Conservation (phyloP, 2,888 invertebrate species). For the Schizotus pectinicornis region DNA sequence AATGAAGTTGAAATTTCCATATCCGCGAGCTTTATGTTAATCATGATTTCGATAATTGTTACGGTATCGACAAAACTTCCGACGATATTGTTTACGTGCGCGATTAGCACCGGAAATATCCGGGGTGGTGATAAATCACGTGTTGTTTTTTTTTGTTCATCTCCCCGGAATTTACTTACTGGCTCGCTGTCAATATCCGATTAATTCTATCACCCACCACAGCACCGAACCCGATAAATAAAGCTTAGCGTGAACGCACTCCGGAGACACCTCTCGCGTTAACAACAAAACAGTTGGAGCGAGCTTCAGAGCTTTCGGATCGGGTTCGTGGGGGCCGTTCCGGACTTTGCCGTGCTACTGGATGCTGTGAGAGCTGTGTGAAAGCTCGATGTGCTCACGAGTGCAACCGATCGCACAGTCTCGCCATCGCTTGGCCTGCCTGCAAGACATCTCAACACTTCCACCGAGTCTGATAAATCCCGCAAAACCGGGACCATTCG, state of each 20-base stretch:
- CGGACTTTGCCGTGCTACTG: slow-evolving; percentile 41
- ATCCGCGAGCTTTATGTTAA: background rate
- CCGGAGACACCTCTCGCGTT: slow-evolving; percentile 21
- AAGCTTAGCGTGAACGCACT: background rate
- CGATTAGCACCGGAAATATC: background rate
- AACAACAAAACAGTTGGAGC: slow-evolving; percentile 2
- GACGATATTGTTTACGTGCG: background rate
- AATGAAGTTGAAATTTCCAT: background rate
- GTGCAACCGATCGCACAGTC: slow-evolving; percentile 37
- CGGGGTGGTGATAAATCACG: slow-evolving; percentile 18
- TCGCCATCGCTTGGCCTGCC: slow-evolving; percentile 37
- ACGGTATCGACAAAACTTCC: background rate
- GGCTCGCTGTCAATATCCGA: slow-evolving; percentile 17
- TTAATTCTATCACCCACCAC: slow-evolving; percentile 11
- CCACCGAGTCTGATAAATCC: slow-evolving; percentile 21
- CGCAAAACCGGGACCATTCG: background rate
- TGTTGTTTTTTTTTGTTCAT: slow-evolving; percentile 13
- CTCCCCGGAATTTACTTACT: slow-evolving; percentile 18
- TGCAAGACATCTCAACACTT: slow-evolving; percentile 29
- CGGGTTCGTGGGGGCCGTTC: slow-evolving; percentile 18
- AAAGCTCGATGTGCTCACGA: slow-evolving; percentile 34
- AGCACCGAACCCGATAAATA: slow-evolving; percentile 5
- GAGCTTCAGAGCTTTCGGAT: slow-evolving; percentile 6
- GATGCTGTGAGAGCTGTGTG: slow-evolving; percentile 34
- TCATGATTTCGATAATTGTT: background rate